Percentiles rank a stretch among this genome's conserved stretches.
These are phyloP conservation scores for Sciurus carolinensis DNA, from an alignment of 2,797 vertebrate species.

Conservation along the genomic window DNA sequence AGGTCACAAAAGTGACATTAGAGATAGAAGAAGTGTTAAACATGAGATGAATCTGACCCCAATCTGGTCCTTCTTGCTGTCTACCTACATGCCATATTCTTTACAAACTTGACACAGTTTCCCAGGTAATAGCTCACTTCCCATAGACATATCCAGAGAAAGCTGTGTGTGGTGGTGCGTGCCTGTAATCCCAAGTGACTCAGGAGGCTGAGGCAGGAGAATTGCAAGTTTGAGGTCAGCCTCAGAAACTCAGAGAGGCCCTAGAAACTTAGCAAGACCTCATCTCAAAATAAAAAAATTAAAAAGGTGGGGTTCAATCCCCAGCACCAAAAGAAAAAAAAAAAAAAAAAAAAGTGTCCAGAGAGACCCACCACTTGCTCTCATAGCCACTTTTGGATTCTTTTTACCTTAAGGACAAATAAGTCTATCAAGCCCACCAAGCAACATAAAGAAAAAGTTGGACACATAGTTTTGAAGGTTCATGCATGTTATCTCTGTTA, in stretches of 20 bases:
- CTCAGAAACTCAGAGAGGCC: too few relatives aligned
- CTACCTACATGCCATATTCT: slow-evolving; percentile 1
- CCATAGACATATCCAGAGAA: slow-evolving; percentile 26
- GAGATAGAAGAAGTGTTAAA: not conserved
- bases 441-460: not conserved
- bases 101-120: not conserved
- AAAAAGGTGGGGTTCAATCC: too few relatives aligned
- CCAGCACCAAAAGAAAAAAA: not conserved
- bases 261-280: too few relatives aligned
- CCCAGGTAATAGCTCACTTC: not conserved
- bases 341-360: not conserved
- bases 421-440: not conserved
- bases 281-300: too few relatives aligned
- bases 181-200: too few relatives aligned
- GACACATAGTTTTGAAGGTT: not conserved
- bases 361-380: not conserved
- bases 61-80: not conserved
- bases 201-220: too few relatives aligned
- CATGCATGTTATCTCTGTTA: not conserved
- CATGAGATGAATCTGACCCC: not conserved
- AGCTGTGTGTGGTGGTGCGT: too few relatives aligned
- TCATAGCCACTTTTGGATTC: not conserved
- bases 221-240: too few relatives aligned
- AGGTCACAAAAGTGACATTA: not conserved
- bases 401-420: not conserved